Base-by-base conservation (phyloP, 2,797 vertebrate species). In the Vireo griseus region DNA sequence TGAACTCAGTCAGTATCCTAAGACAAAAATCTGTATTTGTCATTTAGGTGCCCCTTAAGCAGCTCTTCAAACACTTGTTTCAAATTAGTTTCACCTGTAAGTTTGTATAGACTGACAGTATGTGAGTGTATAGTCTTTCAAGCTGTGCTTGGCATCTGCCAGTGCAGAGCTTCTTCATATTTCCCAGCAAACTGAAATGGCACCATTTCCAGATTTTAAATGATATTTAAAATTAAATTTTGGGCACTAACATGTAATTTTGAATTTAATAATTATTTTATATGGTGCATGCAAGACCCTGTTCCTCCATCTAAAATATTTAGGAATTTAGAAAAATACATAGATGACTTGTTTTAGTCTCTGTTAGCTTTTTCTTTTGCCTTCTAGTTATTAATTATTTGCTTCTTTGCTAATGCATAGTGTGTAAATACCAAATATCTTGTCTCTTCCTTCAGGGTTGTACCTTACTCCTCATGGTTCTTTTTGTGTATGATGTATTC, bases 401-500 rank as follows among this genome's bases (percentile, higher is more conserved):
- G 31, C 47, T 86, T 35, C 16, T 59, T 79, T 76, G 8, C 39
- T 89, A 22, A 55, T 57, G 35, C 26, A 9, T 5, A 50, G 31
- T 47, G 16, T 67, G n/a, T 66, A 79, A 85, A 51, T 55, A 55
- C 31, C 13, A 61, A 40, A 10, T 61, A 10, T 48, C 21, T 79
- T 61, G 5, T 95, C 29, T 94, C 51, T 69, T 68, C 54, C 62
- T 65, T 6, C 97, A 99, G 99, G 99, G 98, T 37, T 99, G 99
- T 97, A 99, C 99, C 15, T 97, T 99, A 92, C 98, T 99, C 21
- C 98, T 99, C 94, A 92, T 98, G 17, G 98, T 99, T 88, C 98
- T 99, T 40, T 99, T 99, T 79, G 94, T 99, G 72, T 99, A 99
- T 0, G 99, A 99, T 22, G 98, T 99, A 59, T 99, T 99, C 98